Evolutionary conservation across 2,113 vertebrate species (phyloP).

Genomic region (Tachuris rubrigastra): DNA sequence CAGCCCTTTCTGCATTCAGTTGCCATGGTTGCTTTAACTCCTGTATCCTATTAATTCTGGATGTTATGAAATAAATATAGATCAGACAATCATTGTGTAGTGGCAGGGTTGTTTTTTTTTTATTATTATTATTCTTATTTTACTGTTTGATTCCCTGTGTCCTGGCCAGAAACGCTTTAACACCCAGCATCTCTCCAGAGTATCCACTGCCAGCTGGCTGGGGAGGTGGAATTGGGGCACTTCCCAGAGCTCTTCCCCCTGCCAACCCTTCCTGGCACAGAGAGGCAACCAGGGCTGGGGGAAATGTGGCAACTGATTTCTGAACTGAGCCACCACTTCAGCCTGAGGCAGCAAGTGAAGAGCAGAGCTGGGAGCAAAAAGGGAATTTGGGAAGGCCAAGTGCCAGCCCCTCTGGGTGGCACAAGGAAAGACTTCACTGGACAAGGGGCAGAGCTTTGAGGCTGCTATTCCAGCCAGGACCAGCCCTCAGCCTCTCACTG

Average conservation of each 20-base stretch:
- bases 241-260: neutral
- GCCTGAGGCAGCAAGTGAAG: neutral
- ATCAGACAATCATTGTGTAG: constrained; percentile 42
- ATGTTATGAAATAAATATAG: constrained; percentile 72
- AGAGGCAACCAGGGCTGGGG: neutral
- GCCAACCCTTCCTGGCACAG: neutral
- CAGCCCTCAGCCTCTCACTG: fast-evolving
- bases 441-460: neutral
- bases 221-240: neutral
- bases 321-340: neutral
- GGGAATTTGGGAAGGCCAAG: neutral
- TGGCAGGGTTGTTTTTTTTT: fast-evolving
- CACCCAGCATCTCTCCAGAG: neutral
- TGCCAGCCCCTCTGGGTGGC: neutral
- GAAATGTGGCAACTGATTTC: neutral
- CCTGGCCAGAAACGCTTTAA: neutral
- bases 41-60: constrained; percentile 70
- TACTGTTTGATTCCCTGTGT: neutral
- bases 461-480: neutral
- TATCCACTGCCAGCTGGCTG: neutral
- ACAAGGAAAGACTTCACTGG: neutral
- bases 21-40: constrained; percentile 75
- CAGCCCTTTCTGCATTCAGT: constrained; percentile 66
- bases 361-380: neutral
- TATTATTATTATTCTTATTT: constrained; percentile 43